Evolutionary conservation across 53 echinoderm and acorn worm species (phyloP).

Genomic region (Luidia sarsii): DNA sequence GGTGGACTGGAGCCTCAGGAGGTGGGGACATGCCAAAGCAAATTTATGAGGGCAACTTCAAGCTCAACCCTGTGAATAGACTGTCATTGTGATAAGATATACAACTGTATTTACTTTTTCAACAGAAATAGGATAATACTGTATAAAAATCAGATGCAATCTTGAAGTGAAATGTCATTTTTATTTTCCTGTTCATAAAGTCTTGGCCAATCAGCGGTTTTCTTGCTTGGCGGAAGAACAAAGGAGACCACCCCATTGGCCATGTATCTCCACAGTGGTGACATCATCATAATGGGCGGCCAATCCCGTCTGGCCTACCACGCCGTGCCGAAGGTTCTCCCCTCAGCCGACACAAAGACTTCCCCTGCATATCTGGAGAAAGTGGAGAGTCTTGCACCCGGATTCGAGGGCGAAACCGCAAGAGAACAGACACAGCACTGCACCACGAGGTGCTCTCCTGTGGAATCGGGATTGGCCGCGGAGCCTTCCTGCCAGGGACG

Average conservation of each 20-base stretch:
- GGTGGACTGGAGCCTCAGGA: too few relatives aligned
- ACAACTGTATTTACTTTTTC: too few relatives aligned
- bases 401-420: neutral
- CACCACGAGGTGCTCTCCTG: too few relatives aligned
- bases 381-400: neutral
- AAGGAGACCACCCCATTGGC: slow-evolving; percentile 77
- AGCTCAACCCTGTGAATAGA: too few relatives aligned
- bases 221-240: slow-evolving; percentile 80
- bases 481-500: too few relatives aligned
- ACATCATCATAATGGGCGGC: slow-evolving; percentile 80
- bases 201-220: slow-evolving; percentile 91
- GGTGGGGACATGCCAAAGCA: too few relatives aligned
- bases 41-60: too few relatives aligned
- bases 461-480: too few relatives aligned
- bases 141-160: neutral
- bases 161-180: neutral
- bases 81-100: too few relatives aligned
- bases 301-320: slow-evolving; percentile 81
- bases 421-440: neutral
- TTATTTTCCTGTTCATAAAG: slow-evolving; percentile 38
- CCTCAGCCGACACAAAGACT: slow-evolving; percentile 33
- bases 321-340: slow-evolving; percentile 80
- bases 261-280: slow-evolving; percentile 85
- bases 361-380: slow-evolving; percentile 23
- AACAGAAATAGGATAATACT: neutral